Conservation (phyloP, 2,113 vertebrate species). For the Brachyistius frenatus region DNA sequence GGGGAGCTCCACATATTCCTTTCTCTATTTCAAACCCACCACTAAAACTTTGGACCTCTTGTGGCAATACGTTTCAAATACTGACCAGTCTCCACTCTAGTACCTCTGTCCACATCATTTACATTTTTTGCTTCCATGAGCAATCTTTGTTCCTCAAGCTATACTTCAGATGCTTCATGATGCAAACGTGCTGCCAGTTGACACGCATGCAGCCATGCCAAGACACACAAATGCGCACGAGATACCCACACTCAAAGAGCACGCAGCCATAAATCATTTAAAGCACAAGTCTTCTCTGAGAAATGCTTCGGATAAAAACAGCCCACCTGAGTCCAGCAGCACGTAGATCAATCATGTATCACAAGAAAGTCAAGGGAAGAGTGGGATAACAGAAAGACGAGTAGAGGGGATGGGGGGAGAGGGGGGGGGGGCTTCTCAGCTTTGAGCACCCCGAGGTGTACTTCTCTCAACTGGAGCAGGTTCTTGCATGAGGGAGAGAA, state of each 20-base stretch:
- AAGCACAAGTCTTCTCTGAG: constrained; percentile 66
- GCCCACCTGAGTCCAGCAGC: constrained; percentile 77
- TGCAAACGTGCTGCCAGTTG: constrained; percentile 48
- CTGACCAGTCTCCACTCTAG: background rate
- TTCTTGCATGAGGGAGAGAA: constrained; percentile 48
- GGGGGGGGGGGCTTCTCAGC: constrained; percentile 37
- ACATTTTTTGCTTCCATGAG: constrained; percentile 16
- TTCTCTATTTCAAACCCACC: constrained; percentile 20
- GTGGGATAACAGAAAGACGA: constrained; percentile 60
- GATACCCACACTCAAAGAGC: constrained; percentile 60
- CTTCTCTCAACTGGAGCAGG: constrained; percentile 26
- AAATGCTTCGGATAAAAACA: constrained; percentile 74
- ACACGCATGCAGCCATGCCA: constrained; percentile 40
- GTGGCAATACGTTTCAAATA: background rate
- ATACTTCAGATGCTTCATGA: constrained; percentile 51
- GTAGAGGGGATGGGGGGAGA: constrained; percentile 16
- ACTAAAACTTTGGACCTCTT: constrained; percentile 3
- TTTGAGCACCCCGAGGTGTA: constrained; percentile 49
- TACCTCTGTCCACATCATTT: background rate
- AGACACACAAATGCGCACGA: constrained; percentile 33
- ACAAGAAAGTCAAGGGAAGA: constrained; percentile 68
- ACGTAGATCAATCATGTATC: constrained; percentile 79
- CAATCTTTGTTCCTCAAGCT: constrained; percentile 1
- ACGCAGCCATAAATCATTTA: constrained; percentile 79
- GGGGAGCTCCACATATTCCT: constrained; percentile 38